Evolutionary conservation across 2,797 vertebrate genomes (phyloP).

Genomic region (Phyllotis vaccarum): DNA sequence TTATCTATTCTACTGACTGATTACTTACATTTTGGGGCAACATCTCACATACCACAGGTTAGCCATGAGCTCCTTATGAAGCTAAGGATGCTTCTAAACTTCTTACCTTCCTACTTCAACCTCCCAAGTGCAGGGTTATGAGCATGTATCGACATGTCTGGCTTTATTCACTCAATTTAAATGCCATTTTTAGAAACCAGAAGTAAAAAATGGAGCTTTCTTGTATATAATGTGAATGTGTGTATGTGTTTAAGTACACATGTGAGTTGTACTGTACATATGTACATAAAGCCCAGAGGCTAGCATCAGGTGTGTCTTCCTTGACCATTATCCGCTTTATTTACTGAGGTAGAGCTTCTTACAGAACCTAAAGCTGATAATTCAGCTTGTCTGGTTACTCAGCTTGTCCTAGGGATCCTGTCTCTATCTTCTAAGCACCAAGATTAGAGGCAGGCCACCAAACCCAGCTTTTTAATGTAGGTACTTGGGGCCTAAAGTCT

Average conservation of each 20-base stretch:
- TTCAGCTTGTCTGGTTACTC: not conserved
- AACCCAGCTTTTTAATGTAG: not conserved
- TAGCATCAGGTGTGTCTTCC: not conserved
- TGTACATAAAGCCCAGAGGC: not conserved
- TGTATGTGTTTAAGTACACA: not conserved
- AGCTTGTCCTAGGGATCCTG: not conserved
- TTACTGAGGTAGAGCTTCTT: not conserved
- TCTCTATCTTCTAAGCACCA: not conserved
- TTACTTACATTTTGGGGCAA: not conserved
- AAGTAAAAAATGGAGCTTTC: not conserved
- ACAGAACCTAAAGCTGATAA: not conserved
- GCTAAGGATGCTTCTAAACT: not conserved
- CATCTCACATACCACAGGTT: not conserved
- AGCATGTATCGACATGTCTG: not conserved
- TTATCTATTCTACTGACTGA: not conserved
- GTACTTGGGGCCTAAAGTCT: not conserved
- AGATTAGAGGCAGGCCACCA: not conserved
- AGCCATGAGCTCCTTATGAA: not conserved
- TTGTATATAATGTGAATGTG: not conserved
- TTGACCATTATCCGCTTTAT: not conserved
- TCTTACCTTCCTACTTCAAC: not conserved
- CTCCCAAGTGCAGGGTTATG: not conserved
- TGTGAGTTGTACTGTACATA: not conserved
- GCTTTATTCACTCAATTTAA: not conserved
- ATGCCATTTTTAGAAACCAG: conserved; percentile 58